Evolutionary conservation across 2,797 vertebrate species (phyloP).

Genomic region (Bovichtus variegatus): DNA sequence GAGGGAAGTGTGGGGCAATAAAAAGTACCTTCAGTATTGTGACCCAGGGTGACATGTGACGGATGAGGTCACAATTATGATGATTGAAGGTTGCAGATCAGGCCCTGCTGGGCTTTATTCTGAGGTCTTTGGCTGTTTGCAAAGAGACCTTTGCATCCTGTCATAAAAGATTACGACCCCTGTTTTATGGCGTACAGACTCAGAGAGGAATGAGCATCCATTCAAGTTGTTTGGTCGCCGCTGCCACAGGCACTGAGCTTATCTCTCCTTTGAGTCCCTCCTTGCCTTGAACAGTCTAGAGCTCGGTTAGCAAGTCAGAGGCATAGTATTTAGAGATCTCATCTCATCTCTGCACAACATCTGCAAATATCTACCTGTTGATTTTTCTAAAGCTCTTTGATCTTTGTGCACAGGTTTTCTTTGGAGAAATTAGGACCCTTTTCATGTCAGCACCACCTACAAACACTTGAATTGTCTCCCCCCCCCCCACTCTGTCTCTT

Average conservation of each 20-base stretch:
- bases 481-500: conserved; percentile 1
- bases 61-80: conserved; percentile 89
- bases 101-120: conserved; percentile 94
- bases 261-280: conserved; percentile 86
- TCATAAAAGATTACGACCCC: conserved; percentile 98
- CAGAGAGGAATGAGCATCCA: conserved; percentile 89
- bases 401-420: conserved; percentile 62
- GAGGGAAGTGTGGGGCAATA: conserved; percentile 90
- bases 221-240: conserved; percentile 90
- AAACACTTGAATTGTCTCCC: conserved; percentile 29
- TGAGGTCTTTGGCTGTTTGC: conserved; percentile 92
- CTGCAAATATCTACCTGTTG: conserved; percentile 79
- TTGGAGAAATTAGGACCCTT: conserved; percentile 47
- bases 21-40: conserved; percentile 91
- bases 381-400: conserved; percentile 75
- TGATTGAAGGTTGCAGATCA: conserved; percentile 90
- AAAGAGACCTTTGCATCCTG: conserved; percentile 94
- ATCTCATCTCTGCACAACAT: conserved; percentile 81
- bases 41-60: conserved; percentile 89
- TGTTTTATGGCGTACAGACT: conserved; percentile 92
- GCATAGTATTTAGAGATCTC: conserved; percentile 78
- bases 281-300: conserved; percentile 84
- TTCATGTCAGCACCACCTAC: conserved; percentile 39
- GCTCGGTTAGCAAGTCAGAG: conserved; percentile 81
- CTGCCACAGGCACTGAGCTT: conserved; percentile 89